Conservation (phyloP, 2,888 invertebrate genomes). For the Ypsolopha sequella region DNA sequence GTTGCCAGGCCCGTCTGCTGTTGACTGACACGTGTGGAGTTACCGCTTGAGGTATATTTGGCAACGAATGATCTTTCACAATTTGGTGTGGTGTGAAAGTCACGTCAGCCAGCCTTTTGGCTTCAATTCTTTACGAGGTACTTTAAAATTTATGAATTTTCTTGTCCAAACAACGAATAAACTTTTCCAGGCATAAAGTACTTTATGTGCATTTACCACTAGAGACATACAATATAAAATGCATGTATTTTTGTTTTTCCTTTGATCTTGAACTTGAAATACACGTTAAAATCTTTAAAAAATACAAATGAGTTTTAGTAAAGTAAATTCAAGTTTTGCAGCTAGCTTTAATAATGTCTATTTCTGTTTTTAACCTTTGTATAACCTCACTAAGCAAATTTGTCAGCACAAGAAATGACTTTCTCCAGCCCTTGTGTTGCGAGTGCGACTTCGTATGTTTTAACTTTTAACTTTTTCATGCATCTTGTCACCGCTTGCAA, state of each 20-base stretch:
- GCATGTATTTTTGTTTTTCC: background rate
- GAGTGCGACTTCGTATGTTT: constrained; percentile 32
- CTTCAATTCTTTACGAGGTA: constrained; percentile 10
- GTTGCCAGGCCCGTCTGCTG: constrained; percentile 25
- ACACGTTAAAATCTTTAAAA: background rate
- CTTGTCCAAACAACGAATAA: no score
- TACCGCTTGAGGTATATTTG: constrained; percentile 28
- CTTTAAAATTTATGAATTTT: no score
- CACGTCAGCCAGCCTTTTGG: constrained; percentile 9
- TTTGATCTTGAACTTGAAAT: background rate
- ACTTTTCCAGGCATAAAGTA: no score
- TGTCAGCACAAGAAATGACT: constrained; percentile 32
- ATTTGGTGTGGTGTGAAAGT: constrained; percentile 24
- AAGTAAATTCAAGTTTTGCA: constrained; percentile 3
- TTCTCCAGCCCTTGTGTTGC: constrained; percentile 39
- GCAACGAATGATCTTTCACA: constrained; percentile 23
- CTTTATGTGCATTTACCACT: no score
- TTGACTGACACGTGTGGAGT: constrained; percentile 25
- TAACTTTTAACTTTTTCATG: constrained; percentile 43
- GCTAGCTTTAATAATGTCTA: background rate
- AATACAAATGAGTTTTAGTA: constrained; percentile 1
- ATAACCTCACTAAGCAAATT: constrained; percentile 13
- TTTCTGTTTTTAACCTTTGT: background rate
- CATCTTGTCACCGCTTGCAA: constrained; percentile 29
- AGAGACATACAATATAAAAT: no score